phyloP scores from a whole-genome alignment of 2,888 invertebrate species.

The Doris montereyensis region DNA sequence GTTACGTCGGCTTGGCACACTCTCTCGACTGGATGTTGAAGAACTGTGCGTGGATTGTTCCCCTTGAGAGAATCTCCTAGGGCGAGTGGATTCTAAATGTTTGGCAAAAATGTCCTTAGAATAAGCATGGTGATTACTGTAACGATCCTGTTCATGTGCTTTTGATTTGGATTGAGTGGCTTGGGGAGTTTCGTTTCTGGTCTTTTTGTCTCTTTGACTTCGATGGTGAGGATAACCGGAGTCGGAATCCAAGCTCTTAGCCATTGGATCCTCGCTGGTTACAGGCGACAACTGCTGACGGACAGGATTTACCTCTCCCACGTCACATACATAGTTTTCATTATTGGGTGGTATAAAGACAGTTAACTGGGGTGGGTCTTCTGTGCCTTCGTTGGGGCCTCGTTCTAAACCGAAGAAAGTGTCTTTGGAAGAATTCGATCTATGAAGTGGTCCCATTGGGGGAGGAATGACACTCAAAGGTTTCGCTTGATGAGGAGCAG shows the following conservation, averaged over 20 bases:
- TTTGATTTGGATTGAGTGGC: too few relatives aligned
- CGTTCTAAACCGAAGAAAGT: constrained; percentile 51
- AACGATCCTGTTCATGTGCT: background rate
- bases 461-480: constrained; percentile 2
- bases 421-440: constrained; percentile 58
- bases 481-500: constrained; percentile 53
- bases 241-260: background rate
- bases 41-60: too few relatives aligned
- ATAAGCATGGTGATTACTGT: background rate
- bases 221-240: background rate
- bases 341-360: too few relatives aligned
- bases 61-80: background rate
- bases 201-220: too few relatives aligned
- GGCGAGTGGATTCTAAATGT: constrained; percentile 28
- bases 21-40: too few relatives aligned
- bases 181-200: too few relatives aligned
- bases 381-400: too few relatives aligned
- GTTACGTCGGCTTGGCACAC: too few relatives aligned
- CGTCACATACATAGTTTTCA: too few relatives aligned
- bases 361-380: too few relatives aligned
- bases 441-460: constrained; percentile 22
- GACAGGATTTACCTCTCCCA: background rate
- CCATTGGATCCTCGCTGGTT: background rate
- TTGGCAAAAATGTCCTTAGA: constrained; percentile 40
- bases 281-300: background rate